Evolutionary conservation across 2,113 vertebrate genomes (phyloP).

Genomic region (Apteryx mantelli): DNA sequence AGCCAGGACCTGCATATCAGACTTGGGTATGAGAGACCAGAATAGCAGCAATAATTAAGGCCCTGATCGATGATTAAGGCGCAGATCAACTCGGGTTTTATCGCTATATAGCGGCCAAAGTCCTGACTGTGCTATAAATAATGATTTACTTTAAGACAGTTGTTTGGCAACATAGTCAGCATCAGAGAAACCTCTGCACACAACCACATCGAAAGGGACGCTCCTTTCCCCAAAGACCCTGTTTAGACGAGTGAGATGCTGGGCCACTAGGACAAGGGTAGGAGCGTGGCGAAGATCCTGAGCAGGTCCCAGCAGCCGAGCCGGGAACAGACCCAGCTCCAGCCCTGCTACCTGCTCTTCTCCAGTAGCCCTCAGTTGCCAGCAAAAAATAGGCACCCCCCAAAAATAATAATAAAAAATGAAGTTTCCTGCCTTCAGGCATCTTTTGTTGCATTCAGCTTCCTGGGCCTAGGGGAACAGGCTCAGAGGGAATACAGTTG

Average conservation of each 20-base stretch:
- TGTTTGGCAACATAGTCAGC: fast-evolving
- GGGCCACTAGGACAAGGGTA: not conserved
- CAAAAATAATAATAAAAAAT: too few relatives aligned
- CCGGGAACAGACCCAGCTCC: not conserved
- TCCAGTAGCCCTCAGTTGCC: not conserved
- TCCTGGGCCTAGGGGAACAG: fast-evolving
- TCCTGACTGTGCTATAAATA: fast-evolving
- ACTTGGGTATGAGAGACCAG: not conserved
- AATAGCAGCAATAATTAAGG: not conserved
- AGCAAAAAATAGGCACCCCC: fast-evolving
- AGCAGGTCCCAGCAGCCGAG: not conserved
- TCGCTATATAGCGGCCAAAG: too few relatives aligned
- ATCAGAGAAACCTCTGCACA: not conserved
- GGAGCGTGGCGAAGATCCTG: fast-evolving
- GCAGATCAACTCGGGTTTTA: not conserved
- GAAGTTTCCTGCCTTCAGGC: not conserved
- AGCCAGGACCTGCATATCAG: not conserved
- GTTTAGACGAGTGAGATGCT: not conserved
- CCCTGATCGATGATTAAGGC: not conserved
- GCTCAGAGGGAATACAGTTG: fast-evolving
- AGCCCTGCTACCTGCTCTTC: not conserved
- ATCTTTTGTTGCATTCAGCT: not conserved
- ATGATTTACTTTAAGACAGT: not conserved
- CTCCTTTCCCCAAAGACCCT: not conserved
- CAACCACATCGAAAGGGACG: not conserved